Base-by-base conservation (phyloP, 37 sponge, comb jelly and placozoan species). In the Eunapius fragilis region DNA sequence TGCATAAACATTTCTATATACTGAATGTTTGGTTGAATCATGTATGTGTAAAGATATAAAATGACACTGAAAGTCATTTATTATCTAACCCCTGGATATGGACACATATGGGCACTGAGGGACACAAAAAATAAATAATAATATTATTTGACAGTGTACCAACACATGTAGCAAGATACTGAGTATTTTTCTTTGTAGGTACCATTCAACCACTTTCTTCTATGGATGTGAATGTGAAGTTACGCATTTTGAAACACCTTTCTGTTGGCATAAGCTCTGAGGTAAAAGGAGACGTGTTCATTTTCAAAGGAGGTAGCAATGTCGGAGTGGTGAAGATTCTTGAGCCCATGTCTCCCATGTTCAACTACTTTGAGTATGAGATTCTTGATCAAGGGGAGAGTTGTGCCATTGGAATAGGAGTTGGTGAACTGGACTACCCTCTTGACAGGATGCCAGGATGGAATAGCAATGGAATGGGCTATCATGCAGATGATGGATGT, bases 341-440 rank as follows among this genome's bases (percentile, higher is more conserved):
- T 26, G 94, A 92, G 76, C 90, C 93, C 22, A 82, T 95, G 79
- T 85, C 87, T 24, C 91, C 90, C 0, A 49, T 89, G 71, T 41
- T 92, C 35, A 92, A 92, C 82, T 95, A 92, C 83, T 95, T 71
- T 74, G 96, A 95, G 71, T 84, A 84, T 38, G 79, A 92, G 78
- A 92, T 95, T 23, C 32, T 92, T 34, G 84, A 79, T 31, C 23
- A 69, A 77, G 96, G 96, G 9, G 70, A 31, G 35, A 70, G 77
- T 30, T 82, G 84, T 71, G 88, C 92, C 27, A 84, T 94, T 47
- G 94, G 94, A 37, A 25, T 94, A 26, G 94, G 94, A 23, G 74
- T 90, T 0, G 94, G 94, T 0, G 80, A 81, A 17, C 35, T 48
- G 31, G 27, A 38, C 7, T 94, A 94, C 45, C 85, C 91, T 23